phyloP scores from a whole-genome alignment of 2,113 vertebrate genomes.

The Chrysochloris asiatica region DNA sequence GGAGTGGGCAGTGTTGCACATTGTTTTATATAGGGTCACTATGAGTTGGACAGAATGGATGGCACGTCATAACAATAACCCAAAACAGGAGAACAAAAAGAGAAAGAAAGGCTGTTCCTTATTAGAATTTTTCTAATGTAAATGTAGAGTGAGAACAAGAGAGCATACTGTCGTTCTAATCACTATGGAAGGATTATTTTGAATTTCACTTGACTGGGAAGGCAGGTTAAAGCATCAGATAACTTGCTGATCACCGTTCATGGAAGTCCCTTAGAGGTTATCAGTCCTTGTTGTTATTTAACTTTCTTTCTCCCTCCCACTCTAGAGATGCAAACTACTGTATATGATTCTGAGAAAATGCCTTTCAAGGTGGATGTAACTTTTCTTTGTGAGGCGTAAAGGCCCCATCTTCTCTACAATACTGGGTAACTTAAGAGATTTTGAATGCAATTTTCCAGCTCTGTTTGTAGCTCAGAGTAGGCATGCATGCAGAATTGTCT shows the following conservation, averaged over 20 bases:
- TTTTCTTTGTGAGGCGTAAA: neutral
- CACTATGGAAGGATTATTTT: constrained; percentile 16
- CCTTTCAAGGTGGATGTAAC: neutral
- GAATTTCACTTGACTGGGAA: neutral
- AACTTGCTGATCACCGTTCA: neutral
- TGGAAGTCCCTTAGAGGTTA: neutral
- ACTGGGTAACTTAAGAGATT: neutral
- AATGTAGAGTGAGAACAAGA: neutral
- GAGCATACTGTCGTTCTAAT: neutral
- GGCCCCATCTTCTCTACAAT: neutral
- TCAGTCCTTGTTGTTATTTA: neutral
- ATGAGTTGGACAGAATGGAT: too few relatives aligned
- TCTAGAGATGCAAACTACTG: neutral
- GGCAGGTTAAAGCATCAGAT: neutral
- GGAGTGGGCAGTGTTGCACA: too few relatives aligned
- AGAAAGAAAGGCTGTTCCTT: too few relatives aligned
- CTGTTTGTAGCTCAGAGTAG: neutral
- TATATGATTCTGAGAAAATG: neutral
- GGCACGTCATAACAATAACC: too few relatives aligned
- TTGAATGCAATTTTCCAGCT: constrained; percentile 23
- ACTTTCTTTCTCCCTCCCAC: neutral
- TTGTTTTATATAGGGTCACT: too few relatives aligned
- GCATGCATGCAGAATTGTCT: neutral
- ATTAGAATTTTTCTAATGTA: too few relatives aligned
- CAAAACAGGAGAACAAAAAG: too few relatives aligned